Evolutionary conservation across 2,113 vertebrate genomes (phyloP), one percentile per base, ranked within the genome.

Genomic region (Pseudorectes ferrugineus): DNA sequence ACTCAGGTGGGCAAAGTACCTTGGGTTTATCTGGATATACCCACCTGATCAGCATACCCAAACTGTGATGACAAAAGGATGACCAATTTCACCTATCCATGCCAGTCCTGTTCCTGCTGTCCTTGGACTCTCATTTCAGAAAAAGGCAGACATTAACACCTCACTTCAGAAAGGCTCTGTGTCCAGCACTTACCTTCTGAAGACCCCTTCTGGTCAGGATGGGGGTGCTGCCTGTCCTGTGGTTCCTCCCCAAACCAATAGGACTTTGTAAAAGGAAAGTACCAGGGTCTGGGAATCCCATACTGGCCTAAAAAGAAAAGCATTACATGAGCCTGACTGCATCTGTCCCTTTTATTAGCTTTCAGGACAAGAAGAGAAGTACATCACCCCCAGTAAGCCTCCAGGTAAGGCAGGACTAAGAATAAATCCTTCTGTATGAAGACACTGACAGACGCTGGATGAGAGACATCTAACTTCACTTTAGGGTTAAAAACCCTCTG

Each of bases 271-370:
- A 99, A 98, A 77, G 98, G 99, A 84, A 99, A 99, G 88, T 98
- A 99, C 99, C 99, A 99, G 13, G 98, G 98, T 40, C 99, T 98
- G 48, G 99, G 99, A 96, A 99, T 99, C 26, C 99, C 99, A 38
- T 99, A 99, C 93, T 99, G 99, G 83, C 99, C 99, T 99, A 93
- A 89, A 98, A 62, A 58, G 65, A 87, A 82, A 63, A 65, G 28
- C 20, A 87, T 54, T 65, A 36, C 11, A 33, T 80, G 15, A 96
- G 51, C 14, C 40, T 62, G 35, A 42, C 9, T 70, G 38, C 42
- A 61, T 42, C 16, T 16, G 5, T 28, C 10, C 7, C 3, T 75
- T 43, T 11, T 33, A 65, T 15, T 48, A 75, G 14, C 36, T 49
- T 71, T 74, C 61, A 68, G 24, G 8, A 59, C 7, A 68, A 49